Conservation (phyloP, 92 coral and sea anemone species). For the Porites divaricata region DNA sequence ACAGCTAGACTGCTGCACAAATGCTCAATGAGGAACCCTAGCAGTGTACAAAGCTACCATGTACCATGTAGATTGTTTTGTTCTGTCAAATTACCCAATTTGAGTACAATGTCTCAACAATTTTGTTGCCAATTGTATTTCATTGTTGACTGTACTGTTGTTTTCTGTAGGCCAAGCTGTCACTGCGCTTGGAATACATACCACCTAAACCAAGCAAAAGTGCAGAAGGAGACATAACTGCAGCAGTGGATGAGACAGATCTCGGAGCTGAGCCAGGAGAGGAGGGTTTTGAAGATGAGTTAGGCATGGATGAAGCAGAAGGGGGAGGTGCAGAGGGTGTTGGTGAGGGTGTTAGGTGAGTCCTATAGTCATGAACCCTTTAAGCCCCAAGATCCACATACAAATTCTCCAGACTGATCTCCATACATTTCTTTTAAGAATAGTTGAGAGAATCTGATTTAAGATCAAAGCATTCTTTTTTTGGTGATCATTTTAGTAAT, state of each 20-base stretch:
- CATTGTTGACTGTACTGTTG: not conserved
- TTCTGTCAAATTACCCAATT: no score
- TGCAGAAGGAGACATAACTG: constrained; percentile 60
- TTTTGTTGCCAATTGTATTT: no score
- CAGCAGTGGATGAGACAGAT: constrained; percentile 70
- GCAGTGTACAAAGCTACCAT: no score
- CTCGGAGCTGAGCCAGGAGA: constrained; percentile 62
- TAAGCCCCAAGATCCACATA: not conserved
- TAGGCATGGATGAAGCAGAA: constrained; percentile 66
- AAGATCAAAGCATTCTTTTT: no score
- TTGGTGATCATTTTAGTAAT: no score
- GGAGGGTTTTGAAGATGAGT: constrained; percentile 71
- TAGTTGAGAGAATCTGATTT: no score
- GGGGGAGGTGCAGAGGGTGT: constrained; percentile 84
- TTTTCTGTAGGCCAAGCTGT: constrained; percentile 82
- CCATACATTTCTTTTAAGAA: no score
- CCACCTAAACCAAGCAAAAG: constrained; percentile 82
- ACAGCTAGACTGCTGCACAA: no score
- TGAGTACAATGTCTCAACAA: no score
- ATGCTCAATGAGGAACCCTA: no score
- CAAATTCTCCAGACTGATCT: no score
- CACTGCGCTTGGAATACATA: constrained; percentile 91
- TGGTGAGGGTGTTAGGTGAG: constrained; percentile 54
- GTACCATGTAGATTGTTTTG: no score
- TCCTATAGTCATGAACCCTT: not conserved